Base-by-base conservation (phyloP, 2,797 vertebrate species). In the Lutjanus campechanus region DNA sequence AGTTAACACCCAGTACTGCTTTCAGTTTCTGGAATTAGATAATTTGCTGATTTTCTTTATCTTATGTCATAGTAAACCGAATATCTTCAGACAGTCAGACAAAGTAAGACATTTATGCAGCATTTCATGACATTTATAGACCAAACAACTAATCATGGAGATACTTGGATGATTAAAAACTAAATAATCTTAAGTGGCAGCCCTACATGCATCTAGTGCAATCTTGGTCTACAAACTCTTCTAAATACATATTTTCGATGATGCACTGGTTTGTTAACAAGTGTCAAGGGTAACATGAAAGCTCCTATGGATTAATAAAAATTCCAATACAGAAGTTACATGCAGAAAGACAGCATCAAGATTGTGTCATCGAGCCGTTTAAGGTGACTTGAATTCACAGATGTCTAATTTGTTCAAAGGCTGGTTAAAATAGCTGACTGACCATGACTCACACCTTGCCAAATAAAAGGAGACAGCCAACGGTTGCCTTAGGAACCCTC, bases 401-500 rank as follows among this genome's bases (percentile, higher is more conserved):
- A 73, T n/a, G 10, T 49, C 29, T 46, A 8, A 76, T 63, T 59
- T 76, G 15, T 54, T 58, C 41, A 11, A 54, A 2, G n/a, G 68
- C 25, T 19, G 68, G 58, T 17, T 66, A 54, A 84, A 80, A 64
- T 51, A 67, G 55, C 41, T 8, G 46, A 43, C 22, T 4, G 25
- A 63, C 71, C 56, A 5, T 84, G 85, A 87, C 76, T 88, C 83
- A 66, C 73, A 78, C 53, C 62, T 78, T 2, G 58, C 49, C 79
- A 71, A 72, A 87, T 81, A 85, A 79, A 87, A 70, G 73, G 29
- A 64, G n/a, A 49, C 54, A 49, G 67, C 40, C 13, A 19, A n/a
- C 3, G 22, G 88, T 88, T 90, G 84, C 85, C 77, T 4, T 83
- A 73, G 85, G 68, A 91, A 89, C 86, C 62, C 36, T 44, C 11